Percentiles rank a stretch among this genome's conserved stretches.
Evolutionary conservation across 2,888 invertebrate genomes (phyloP).

Genomic region (Pristionchus maxplancki): DNA sequence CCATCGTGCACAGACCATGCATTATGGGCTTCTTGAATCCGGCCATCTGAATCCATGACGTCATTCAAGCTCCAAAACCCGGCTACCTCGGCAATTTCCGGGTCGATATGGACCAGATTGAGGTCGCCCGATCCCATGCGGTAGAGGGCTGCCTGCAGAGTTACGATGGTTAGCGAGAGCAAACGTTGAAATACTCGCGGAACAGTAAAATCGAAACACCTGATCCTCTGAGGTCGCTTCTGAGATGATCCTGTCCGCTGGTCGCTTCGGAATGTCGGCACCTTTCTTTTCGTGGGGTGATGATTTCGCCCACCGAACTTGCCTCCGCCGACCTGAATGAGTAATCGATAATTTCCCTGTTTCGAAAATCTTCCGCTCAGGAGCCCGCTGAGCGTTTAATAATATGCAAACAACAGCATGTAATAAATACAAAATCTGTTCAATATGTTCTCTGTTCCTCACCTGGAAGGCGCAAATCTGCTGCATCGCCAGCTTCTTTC

Average conservation of each 20-base stretch:
- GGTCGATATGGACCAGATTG: constrained; percentile 97
- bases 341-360: no score
- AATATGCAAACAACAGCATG: no score
- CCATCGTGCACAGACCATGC: constrained; percentile 93
- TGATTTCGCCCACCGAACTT: constrained; percentile 88
- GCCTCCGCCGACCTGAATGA: constrained; percentile 79
- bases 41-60: constrained; percentile 65
- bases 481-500: constrained; percentile 86
- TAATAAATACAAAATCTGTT: no score
- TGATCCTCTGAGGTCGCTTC: constrained; percentile 89
- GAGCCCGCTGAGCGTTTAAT: no score
- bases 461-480: constrained; percentile 86
- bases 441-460: not conserved
- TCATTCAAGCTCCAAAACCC: no score
- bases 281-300: constrained; percentile 82
- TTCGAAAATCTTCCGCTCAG: no score
- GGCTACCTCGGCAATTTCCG: constrained; percentile 86
- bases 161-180: not conserved
- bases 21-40: constrained; percentile 92
- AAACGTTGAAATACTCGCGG: not conserved
- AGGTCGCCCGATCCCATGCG: constrained; percentile 88
- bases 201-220: constrained; percentile 80
- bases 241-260: constrained; percentile 86
- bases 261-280: constrained; percentile 86
- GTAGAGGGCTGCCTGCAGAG: constrained; percentile 83